Percentiles rank a stretch among this genome's conserved stretches.
These are phyloP conservation scores for Neosalanx taihuensis DNA, from an alignment of 2,797 vertebrate species.

Conservation along the genomic window DNA sequence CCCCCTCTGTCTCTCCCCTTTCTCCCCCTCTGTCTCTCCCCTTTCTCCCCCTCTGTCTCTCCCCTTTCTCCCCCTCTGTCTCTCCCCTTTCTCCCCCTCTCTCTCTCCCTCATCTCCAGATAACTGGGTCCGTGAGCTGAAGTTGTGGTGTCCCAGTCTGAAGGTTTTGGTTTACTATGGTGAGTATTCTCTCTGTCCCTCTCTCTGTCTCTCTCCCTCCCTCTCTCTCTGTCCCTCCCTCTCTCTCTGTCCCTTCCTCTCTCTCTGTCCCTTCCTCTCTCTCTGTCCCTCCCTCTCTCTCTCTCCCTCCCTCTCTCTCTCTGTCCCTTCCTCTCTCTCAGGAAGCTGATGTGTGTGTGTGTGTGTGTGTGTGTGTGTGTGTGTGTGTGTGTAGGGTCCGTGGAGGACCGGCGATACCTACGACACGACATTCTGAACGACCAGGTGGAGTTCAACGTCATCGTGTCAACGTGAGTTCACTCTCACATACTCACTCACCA, in stretches of 20 bases:
- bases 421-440: slow-evolving; percentile 83
- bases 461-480: slow-evolving; percentile 92
- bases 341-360: background rate
- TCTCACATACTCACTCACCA: background rate
- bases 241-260: no score
- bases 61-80: background rate
- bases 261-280: no score
- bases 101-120: slow-evolving; percentile 67
- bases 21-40: background rate
- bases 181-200: slow-evolving; percentile 58
- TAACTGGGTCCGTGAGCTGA: slow-evolving; percentile 96
- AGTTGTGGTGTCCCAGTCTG: slow-evolving; percentile 89
- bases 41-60: background rate
- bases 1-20: no score
- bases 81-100: background rate
- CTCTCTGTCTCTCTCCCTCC: no score
- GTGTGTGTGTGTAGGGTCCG: slow-evolving; percentile 74
- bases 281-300: background rate
- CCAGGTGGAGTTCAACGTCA: slow-evolving; percentile 83
- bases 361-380: slow-evolving; percentile 11
- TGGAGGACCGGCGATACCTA: slow-evolving; percentile 88
- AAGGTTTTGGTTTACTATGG: slow-evolving; percentile 91
- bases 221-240: no score
- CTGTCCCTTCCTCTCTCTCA: no score
- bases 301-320: no score